Base-by-base conservation (phyloP, 35 echinoderm and acorn worm genomes). In the Diadema setosum region DNA sequence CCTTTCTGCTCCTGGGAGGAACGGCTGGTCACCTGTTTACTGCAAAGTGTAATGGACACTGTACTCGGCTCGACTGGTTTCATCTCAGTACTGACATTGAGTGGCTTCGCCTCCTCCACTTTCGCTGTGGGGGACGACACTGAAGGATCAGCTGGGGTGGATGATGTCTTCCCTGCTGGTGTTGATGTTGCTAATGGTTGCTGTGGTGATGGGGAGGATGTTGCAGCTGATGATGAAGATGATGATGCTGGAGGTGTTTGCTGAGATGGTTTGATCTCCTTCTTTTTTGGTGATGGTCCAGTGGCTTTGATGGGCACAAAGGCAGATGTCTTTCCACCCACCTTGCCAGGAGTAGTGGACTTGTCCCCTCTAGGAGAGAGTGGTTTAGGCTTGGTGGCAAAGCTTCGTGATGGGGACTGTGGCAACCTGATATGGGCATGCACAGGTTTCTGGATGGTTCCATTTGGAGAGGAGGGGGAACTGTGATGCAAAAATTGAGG, bases 371-470 rank as follows among this genome's bases (percentile, higher is more conserved):
- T 78, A 1, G 73, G 73, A 21, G 73, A 78, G 14, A 78, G 36
- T 78, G 73, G 73, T 43, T 78, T 78, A 25, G 73, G 73, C 73
- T 78, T 78, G 8, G 73, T 78, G 16, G 73, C 73, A 78, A 78
- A 78, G 73, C 73, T 78, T 0, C 73, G 73, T 41, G 73, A n/a
- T 12, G 73, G 73, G 3, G 73, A 78, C 73, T 78, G 73, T 7
- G 33, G 73, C 11, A 78, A 78, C 73, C 73, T 78, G 73, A 78
- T 78, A 42, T 78, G 73, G 40, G 73, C 73, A 78, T 78, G 73
- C 73, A 78, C 73, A 78, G 73, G 73, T 78, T 78, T 78, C 73
- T 78, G 73, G 73, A 78, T 78, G 39, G 73, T 78, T 41, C 73
- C 73, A 78, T 78, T 78, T 41, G 73, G 73, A 41, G 73, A 78